Base-by-base conservation (phyloP, 2,888 invertebrate genomes). In the Margaritifera margaritifera region DNA sequence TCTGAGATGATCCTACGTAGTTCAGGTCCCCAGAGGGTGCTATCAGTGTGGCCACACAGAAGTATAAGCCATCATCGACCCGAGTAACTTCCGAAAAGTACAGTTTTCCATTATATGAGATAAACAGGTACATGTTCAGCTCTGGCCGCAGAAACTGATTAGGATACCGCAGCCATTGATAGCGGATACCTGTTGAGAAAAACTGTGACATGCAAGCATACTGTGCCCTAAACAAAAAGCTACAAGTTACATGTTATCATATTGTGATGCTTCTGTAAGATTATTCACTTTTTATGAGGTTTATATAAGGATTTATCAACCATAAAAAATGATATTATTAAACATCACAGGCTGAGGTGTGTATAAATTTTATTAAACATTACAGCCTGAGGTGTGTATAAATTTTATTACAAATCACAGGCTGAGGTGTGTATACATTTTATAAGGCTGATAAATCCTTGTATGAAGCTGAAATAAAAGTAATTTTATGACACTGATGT, bases 41-140 rank as follows among this genome's bases (percentile, higher is more conserved):
- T 2, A 79, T 73, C 50, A 84, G 74, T 4, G 80, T 79, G 3
- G 82, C 82, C 6, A 83, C 62, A 64, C 84, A 84, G 70, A 72
- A 80, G 74, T 89, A 89, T 20, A 68, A 66, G 1, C 84, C 88
- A 15, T 77, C 75, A 61, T 89, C 89, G 66, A 96, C 96, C 50
- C 93, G 93, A 90, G 98, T 97, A 81, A 98, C 92, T 11, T 96
- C 95, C 25, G 98, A 96, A 88, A 98, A 98, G 87, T 98, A 98
- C 22, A 98, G 92, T n/a, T 97, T 95, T 62, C 98, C 98, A 91
- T 98, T 97, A 84, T 94, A 92, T 0, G 98, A 98, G 0, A 97
- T 96, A 91, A 99, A 98, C 0, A 97, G 95, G 77, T 88, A 81
- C 6, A 79, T 77, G 62, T 98, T 92, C 83, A 94, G 93, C 89